These are phyloP conservation scores for Prinia subflava DNA, from an alignment of 2,113 vertebrate species.

Conservation along the genomic window DNA sequence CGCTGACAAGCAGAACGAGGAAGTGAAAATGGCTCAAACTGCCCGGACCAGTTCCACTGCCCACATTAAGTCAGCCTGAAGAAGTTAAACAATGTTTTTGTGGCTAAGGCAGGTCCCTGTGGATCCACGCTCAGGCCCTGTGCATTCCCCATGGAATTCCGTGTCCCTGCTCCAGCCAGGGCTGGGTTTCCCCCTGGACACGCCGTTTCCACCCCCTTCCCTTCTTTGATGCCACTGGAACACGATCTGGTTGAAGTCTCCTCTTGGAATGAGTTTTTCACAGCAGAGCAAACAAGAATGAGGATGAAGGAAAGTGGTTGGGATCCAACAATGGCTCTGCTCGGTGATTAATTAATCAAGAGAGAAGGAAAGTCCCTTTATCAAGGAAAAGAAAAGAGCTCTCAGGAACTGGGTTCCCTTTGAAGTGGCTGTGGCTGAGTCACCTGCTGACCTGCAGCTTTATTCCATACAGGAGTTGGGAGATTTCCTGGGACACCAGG, in stretches of 20 bases:
- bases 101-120: neutral
- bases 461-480: neutral
- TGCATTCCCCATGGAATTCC: neutral
- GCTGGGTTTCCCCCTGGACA: neutral
- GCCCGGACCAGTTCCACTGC: neutral
- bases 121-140: neutral
- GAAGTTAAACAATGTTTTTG: neutral
- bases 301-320: neutral
- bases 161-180: neutral
- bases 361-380: slow-evolving; percentile 29
- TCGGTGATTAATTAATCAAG: slow-evolving; percentile 7
- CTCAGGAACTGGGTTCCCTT: neutral
- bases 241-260: neutral
- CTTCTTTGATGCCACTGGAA: neutral
- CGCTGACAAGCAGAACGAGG: neutral
- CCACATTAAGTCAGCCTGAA: neutral
- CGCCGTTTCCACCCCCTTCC: neutral
- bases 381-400: neutral
- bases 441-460: neutral
- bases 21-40: neutral
- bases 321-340: neutral
- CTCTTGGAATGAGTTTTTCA: neutral
- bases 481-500: neutral
- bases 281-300: neutral
- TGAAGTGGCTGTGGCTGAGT: neutral